phyloP scores from a whole-genome alignment of 2,797 vertebrate genomes.

The Clarias laeviceps region DNA sequence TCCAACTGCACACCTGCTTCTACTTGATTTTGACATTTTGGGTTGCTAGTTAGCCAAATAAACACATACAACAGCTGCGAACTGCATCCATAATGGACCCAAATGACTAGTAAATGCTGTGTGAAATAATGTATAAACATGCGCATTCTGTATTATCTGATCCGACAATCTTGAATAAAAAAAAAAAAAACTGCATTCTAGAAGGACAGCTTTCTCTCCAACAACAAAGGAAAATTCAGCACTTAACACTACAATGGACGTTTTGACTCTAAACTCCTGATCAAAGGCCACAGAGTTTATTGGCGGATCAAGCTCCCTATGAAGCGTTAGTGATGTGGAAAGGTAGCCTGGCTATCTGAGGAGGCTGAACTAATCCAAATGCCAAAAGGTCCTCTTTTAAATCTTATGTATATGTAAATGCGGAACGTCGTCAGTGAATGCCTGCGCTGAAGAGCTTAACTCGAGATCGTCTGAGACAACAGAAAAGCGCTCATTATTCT shows the following conservation, averaged over 20 bases:
- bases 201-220: neutral
- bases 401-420: slow-evolving; percentile 78
- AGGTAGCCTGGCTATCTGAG: slow-evolving; percentile 52
- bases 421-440: slow-evolving; percentile 56
- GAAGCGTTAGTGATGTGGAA: slow-evolving; percentile 69
- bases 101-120: slow-evolving; percentile 26
- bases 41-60: slow-evolving; percentile 44
- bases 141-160: neutral
- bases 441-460: slow-evolving; percentile 60
- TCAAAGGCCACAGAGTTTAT: slow-evolving; percentile 62
- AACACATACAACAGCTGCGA: slow-evolving; percentile 18
- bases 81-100: slow-evolving; percentile 1
- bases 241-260: slow-evolving; percentile 42
- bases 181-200: neutral
- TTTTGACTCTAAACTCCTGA: slow-evolving; percentile 46
- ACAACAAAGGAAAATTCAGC: neutral
- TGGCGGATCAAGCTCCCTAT: slow-evolving; percentile 60
- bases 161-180: neutral
- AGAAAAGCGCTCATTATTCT: slow-evolving; percentile 74
- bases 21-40: slow-evolving; percentile 35
- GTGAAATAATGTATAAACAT: slow-evolving; percentile 30
- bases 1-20: slow-evolving; percentile 35
- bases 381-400: slow-evolving; percentile 64
- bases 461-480: slow-evolving; percentile 66
- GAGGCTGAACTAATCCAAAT: slow-evolving; percentile 71